Base-by-base conservation (phyloP, 2,888 invertebrate species). In the Oxytorus armatus region DNA sequence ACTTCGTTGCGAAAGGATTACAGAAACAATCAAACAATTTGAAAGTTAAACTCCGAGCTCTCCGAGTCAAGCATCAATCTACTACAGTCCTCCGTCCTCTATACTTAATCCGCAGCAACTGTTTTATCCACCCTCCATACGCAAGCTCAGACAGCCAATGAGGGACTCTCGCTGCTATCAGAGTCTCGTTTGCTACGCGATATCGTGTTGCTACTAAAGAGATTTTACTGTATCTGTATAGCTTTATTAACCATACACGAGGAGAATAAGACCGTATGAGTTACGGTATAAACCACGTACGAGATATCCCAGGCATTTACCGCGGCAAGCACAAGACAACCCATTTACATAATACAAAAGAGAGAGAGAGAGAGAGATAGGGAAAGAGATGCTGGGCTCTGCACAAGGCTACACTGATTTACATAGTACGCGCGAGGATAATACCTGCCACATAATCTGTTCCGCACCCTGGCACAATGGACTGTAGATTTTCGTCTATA, bases 371-470 rank as follows among this genome's bases (percentile, higher is more conserved):
- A 61, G 21, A 18, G 21, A 23, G 59, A 39, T n/a, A n/a, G 10
- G 36, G 29, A 36, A 14, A 18, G 57, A 11, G 33, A 57, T 53
- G 59, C 51, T 53, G 59, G 51, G 29, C 70, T 75, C 51, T 51
- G 75, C 44, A 75, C 70, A 75, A 51, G 59, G 11, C 69, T 79
- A 59, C 79, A 59, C 75, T 75, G 74, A 79, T 79, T 79, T 79
- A 79, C 79, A 79, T 79, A 74, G 68, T 74, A 70, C 74, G 70
- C 65, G 65, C 42, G 57, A 79, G 65, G 70, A 79, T 79, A 70
- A 70, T 75, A 66, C 79, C 70, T 44, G 79, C 75, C 75, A 75
- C 70, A 70, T 75, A 75, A 79, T 79, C 79, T 70, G 47, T 65
- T 47, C 53, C 36, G 49, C 10, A n/a, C 55, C 49, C 39, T 47